These are phyloP conservation scores for Bufo bufo DNA, from an alignment of 2,113 vertebrate species.

Conservation along the genomic window DNA sequence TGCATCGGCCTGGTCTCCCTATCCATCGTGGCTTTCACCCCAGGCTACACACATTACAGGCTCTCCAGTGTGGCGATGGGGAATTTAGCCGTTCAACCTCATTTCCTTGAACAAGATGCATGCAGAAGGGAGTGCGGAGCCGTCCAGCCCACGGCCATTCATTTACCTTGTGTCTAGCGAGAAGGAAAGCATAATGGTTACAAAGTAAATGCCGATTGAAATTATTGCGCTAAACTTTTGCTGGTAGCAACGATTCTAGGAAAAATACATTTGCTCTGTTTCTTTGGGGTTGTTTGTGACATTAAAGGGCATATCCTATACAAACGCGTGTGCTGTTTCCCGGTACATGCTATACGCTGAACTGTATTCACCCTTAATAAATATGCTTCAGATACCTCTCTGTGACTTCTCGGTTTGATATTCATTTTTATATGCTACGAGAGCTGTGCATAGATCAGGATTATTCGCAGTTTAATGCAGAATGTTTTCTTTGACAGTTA, in stretches of 20 bases:
- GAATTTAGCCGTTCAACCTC: conserved; percentile 60
- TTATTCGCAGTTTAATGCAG: conserved; percentile 8
- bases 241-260: conserved; percentile 41
- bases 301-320: conserved; percentile 21
- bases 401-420: background rate
- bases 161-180: conserved; percentile 57
- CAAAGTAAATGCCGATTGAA: conserved; percentile 56
- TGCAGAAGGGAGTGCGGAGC: conserved; percentile 52
- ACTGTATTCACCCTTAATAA: conserved; percentile 16
- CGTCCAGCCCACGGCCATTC: conserved; percentile 55
- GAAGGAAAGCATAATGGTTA: conserved; percentile 57
- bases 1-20: conserved; percentile 53
- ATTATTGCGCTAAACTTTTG: conserved; percentile 55
- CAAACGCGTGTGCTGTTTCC: conserved; percentile 4
- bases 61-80: conserved; percentile 52
- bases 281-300: conserved; percentile 31
- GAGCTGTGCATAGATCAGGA: background rate
- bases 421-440: conserved; percentile 28
- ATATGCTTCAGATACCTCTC: conserved; percentile 17
- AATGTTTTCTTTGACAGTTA: background rate
- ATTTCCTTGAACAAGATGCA: conserved; percentile 57
- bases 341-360: background rate
- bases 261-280: conserved; percentile 42
- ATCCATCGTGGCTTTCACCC: conserved; percentile 57
- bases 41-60: conserved; percentile 55